Conservation (phyloP, 1,140 invertebrate species). For the Chironomus striatipennis region DNA sequence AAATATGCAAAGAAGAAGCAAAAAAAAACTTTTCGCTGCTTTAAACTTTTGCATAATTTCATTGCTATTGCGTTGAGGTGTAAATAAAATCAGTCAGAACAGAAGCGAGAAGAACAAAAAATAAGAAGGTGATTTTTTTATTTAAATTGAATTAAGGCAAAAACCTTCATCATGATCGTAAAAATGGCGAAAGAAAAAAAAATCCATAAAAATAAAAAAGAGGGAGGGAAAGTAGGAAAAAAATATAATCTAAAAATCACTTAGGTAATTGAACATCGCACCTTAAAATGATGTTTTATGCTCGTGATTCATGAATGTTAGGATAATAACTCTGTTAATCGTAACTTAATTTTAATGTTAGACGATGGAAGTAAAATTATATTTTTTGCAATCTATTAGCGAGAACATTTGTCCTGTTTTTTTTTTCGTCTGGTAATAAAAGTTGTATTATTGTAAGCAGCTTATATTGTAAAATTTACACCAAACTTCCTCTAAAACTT, state of each 20-base stretch:
- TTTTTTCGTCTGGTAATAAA: slow-evolving; percentile 20
- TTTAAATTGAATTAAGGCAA: slow-evolving; percentile 7
- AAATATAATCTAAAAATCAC: background rate
- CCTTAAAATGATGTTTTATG: background rate
- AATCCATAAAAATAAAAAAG: background rate
- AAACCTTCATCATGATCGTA: background rate
- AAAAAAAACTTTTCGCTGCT: too few species aligned
- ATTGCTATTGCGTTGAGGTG: background rate
- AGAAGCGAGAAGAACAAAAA: background rate
- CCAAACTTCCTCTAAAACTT: slow-evolving; percentile 1
- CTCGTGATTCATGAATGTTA: background rate
- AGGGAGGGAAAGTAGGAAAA: background rate
- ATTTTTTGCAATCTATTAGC: slow-evolving; percentile 17
- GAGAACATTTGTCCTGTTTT: background rate
- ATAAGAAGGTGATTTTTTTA: background rate
- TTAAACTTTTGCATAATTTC: background rate
- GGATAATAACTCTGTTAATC: slow-evolving; percentile 10
- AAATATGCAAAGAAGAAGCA: background rate
- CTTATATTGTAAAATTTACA: background rate
- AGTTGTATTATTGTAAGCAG: background rate
- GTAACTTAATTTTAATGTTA: background rate
- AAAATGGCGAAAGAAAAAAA: background rate
- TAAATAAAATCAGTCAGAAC: background rate
- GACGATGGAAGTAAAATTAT: background rate
- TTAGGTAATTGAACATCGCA: background rate